Evolutionary conservation across 2,888 invertebrate genomes (phyloP), one percentile per base, ranked within the genome.

Genomic region (Sarcophaga carnaria): DNA sequence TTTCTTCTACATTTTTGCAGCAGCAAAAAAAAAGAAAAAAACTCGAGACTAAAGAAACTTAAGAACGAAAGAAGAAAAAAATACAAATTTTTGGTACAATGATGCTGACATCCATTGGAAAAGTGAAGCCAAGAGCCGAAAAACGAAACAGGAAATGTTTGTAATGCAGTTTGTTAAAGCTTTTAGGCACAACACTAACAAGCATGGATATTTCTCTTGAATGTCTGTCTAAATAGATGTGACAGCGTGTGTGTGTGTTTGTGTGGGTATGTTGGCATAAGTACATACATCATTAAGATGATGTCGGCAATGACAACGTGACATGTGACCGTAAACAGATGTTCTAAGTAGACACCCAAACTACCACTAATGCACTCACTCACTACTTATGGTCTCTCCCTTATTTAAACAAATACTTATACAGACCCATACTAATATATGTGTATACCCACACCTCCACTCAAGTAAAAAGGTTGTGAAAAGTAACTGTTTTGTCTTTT

Each of bases 241-340:
- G 54, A 54, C 14, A 4, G 10, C 0, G 4, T 8, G 59, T 83
- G 27, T 54, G n/a, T 10, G n/a, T 45, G 64, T 22, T 14, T 2
- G n/a, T 62, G 74, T 70, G 12, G 8, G 12, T 5, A 62, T 64
- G 25, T 70, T 67, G 71, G 77, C 62, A 49, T 82, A 80, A 72
- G 79, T 54, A 70, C 62, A 70, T 80, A 54, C 71, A 77, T 82
- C 74, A 80, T 74, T 84, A 87, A 86, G 87, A 75, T 76, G 78
- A 83, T 82, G 79, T 79, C 76, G 84, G 79, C 84, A 84, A 79
- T 87, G 79, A 82, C 81, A 85, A 88, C 83, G 86, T 88, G 88
- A 88, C 86, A 86, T 88, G 88, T 88, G 88, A 88, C 85, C 86
- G 60, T 86, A 88, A 88, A 85, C 88, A 88, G 88, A 88, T 88